Conservation (phyloP, 2,797 vertebrate genomes). For the Coluber constrictor region DNA sequence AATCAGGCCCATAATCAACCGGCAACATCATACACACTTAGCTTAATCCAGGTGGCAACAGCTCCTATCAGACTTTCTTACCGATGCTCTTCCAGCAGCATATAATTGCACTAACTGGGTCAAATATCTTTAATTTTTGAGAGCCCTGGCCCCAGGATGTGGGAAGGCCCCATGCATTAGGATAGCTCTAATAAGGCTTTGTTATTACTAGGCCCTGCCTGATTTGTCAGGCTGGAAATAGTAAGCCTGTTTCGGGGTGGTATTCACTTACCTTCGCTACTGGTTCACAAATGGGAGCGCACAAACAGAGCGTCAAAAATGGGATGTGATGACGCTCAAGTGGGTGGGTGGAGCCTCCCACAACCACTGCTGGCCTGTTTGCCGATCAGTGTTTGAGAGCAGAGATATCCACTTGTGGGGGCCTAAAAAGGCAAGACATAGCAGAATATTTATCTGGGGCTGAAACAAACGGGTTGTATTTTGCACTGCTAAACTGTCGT, state of each 20-base stretch:
- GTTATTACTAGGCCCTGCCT: not conserved
- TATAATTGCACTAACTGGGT: not conserved
- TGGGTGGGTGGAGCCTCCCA: no score
- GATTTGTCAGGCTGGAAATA: not conserved
- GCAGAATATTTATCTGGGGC: not conserved
- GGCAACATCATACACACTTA: not conserved
- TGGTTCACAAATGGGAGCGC: no score
- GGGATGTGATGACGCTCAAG: no score
- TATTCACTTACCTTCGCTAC: no score
- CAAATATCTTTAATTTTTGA: not conserved
- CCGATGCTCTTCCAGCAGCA: not conserved
- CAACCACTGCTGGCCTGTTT: not conserved
- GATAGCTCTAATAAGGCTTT: not conserved
- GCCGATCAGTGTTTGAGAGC: not conserved
- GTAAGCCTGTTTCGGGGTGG: not conserved
- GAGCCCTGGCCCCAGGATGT: not conserved
- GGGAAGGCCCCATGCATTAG: not conserved
- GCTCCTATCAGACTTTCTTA: not conserved
- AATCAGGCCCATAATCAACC: not conserved
- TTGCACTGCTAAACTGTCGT: not conserved
- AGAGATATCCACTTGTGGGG: not conserved
- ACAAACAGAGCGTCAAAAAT: no score
- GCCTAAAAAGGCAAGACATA: not conserved
- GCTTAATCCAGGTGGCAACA: not conserved
- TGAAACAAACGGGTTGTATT: not conserved